Evolutionary conservation across 2,888 invertebrate genomes (phyloP).

Genomic region (Cryptops parisi): DNA sequence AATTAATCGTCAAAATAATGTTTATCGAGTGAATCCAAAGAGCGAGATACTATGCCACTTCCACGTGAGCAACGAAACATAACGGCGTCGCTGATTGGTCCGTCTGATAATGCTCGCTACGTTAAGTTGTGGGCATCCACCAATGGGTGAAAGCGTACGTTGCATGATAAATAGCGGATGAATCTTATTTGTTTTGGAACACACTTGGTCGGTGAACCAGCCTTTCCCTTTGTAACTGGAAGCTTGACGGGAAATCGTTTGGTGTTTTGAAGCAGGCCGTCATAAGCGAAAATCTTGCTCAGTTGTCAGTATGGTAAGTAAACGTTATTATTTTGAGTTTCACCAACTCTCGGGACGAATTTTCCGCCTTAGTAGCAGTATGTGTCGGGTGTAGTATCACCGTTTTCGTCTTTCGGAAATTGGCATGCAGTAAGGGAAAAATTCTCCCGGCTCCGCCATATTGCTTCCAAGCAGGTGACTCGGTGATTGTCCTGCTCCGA

Average conservation of each 20-base stretch:
- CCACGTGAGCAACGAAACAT: too few relatives aligned
- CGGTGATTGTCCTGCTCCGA: background rate
- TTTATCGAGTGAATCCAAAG: too few relatives aligned
- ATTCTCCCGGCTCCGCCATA: background rate
- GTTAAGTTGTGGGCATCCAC: background rate
- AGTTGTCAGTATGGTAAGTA: background rate
- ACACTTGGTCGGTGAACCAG: background rate
- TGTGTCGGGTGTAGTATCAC: background rate
- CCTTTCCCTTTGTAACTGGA: conserved; percentile 5
- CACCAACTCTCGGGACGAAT: background rate
- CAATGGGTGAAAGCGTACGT: background rate
- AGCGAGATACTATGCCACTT: too few relatives aligned
- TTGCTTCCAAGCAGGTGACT: background rate
- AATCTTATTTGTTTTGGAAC: background rate
- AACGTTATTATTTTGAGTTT: background rate
- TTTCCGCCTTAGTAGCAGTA: background rate
- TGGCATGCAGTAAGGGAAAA: background rate
- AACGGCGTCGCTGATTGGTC: background rate
- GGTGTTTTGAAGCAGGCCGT: background rate
- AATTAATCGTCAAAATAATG: too few relatives aligned
- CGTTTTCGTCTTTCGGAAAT: background rate
- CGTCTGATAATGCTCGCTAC: background rate
- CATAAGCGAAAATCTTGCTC: background rate
- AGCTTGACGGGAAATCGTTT: background rate
- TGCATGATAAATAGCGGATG: background rate